These are phyloP conservation scores for Promerops cafer DNA, from an alignment of 2,113 vertebrate species.

Conservation along the genomic window DNA sequence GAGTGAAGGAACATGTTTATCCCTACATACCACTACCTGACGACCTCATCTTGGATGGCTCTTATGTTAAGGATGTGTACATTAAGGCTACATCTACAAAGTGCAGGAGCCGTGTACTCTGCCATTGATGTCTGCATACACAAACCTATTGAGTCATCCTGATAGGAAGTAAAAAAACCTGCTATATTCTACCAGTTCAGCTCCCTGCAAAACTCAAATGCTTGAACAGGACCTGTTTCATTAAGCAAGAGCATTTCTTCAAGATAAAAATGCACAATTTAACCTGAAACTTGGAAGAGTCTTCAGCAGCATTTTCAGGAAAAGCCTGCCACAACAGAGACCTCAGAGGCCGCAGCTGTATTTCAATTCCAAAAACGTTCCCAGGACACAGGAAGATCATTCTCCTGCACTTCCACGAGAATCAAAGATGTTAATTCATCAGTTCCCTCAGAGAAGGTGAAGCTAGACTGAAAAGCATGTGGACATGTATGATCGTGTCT, in stretches of 20 bases:
- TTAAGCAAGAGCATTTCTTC: neutral
- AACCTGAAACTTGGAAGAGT: neutral
- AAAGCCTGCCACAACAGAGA: neutral
- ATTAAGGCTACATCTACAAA: neutral
- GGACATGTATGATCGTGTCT: fast-evolving
- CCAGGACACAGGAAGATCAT: neutral
- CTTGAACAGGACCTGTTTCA: neutral
- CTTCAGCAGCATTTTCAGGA: neutral
- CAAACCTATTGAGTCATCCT: neutral
- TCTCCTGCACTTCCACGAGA: neutral
- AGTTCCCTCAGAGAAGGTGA: neutral
- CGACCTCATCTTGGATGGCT: neutral
- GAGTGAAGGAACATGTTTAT: neutral
- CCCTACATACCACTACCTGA: neutral
- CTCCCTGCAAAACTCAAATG: neutral
- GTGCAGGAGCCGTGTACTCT: neutral
- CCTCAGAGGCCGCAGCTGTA: neutral
- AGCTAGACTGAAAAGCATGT: neutral
- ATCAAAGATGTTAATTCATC: neutral
- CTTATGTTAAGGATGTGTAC: neutral
- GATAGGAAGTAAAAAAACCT: neutral
- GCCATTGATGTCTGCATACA: neutral
- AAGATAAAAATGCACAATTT: neutral
- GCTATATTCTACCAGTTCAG: neutral
- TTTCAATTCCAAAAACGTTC: neutral